Evolutionary conservation across 1,140 invertebrate species (phyloP).

Genomic region (Zaprionus tsacasi): DNA sequence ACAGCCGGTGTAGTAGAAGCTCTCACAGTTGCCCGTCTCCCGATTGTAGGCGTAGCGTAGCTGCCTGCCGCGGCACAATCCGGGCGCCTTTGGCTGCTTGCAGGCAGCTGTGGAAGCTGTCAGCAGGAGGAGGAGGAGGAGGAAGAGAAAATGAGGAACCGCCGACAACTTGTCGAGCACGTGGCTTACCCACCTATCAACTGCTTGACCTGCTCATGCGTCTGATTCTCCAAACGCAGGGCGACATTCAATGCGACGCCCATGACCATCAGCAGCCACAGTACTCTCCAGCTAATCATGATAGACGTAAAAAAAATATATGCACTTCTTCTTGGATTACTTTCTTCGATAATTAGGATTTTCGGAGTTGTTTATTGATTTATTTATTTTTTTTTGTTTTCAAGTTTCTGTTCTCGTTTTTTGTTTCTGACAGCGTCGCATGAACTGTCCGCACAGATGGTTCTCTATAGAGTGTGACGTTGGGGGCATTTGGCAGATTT

Average conservation of each 20-base stretch:
- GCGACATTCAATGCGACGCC: neutral
- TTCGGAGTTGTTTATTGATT: neutral
- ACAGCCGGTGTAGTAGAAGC: constrained; percentile 77
- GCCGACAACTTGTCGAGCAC: too few species aligned
- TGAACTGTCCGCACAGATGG: constrained; percentile 45
- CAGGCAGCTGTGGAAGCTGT: constrained; percentile 70
- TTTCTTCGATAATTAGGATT: neutral
- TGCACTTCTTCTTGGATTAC: neutral
- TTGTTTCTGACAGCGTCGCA: constrained; percentile 24
- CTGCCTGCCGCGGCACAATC: constrained; percentile 63
- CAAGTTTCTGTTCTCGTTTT: neutral
- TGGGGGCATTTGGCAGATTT: constrained; percentile 47
- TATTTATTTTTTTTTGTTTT: neutral
- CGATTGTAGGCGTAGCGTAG: constrained; percentile 75
- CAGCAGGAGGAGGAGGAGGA: neutral
- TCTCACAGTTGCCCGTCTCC: constrained; percentile 70
- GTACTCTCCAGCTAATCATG: constrained; percentile 32
- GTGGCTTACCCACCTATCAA: constrained; percentile 36
- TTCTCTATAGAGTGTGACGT: constrained; percentile 37
- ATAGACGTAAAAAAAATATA: constrained; percentile 34
- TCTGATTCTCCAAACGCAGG: constrained; percentile 63
- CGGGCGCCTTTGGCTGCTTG: constrained; percentile 68
- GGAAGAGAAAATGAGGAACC: too few species aligned
- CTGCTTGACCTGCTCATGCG: constrained; percentile 40
- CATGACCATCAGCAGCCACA: constrained; percentile 34